Evolutionary conservation across 2,888 invertebrate species (phyloP), one percentile per base, ranked within the genome.

Genomic region (Heteromyza rotundicornis): DNA sequence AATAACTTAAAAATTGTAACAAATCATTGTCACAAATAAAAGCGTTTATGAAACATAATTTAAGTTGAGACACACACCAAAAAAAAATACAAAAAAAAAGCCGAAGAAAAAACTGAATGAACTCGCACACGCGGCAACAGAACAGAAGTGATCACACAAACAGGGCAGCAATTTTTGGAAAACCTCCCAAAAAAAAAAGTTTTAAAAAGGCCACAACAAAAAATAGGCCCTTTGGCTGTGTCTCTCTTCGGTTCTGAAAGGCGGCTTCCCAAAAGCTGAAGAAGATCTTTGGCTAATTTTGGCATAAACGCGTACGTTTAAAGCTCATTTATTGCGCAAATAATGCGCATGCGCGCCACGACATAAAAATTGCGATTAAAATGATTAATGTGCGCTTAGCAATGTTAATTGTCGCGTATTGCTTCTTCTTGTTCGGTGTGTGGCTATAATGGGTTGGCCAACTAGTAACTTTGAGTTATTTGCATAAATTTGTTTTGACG

Each of bases 31-130:
- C 72, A 73, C 77, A 79, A 76, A 78, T 76, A 73, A 71, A 72
- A 79, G 71, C 77, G 76, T 79, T 79, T 79, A 77, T 77, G 77
- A 78, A 78, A 77, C 80, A 79, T 80, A 79, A 77, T 80, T 78
- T 78, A 73, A 73, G 69, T 78, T 59, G 49, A 35, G 59, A 50
- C 12, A 22, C 52, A 14, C 52, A 53, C 17, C 54, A 60, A 55
- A 36, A 55, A 63, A 62, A 64, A 60, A 62, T 59, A 14, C 17
- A 52, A 59, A 12, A 52, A 36, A 60, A 63, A 63, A 36, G 40
- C 47, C 44, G 55, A 50, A 44, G 55, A 44, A n/a, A 14, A 59
- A 49, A 57, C 36, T 16, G 32, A 22, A 3, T n/a, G 7, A 19
- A 51, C 62, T 52, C 60, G 49, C 60, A 62, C 60, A 47, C 52